Evolutionary conservation across 2,888 invertebrate species (phyloP).

Genomic region (Reticulitermes lucifugus): DNA sequence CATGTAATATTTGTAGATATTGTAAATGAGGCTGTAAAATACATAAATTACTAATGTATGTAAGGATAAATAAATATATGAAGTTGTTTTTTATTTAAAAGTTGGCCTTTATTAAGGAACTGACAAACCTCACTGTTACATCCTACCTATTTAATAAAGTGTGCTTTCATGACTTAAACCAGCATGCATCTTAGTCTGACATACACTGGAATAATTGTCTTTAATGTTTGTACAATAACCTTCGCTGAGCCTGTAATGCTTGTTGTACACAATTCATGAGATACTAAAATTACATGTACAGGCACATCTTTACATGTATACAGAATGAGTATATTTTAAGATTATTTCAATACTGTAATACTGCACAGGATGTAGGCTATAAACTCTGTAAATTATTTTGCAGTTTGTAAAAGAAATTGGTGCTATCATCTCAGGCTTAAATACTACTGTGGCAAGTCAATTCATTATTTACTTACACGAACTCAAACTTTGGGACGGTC

Average conservation of each 20-base stretch:
- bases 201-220: neutral
- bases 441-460: neutral
- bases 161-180: neutral
- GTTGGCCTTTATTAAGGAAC: neutral
- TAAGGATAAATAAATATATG: slow-evolving; percentile 21
- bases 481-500: slow-evolving; percentile 31
- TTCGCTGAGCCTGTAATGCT: neutral
- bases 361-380: neutral
- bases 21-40: slow-evolving; percentile 29
- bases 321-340: slow-evolving; percentile 3
- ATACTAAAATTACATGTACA: slow-evolving; percentile 25
- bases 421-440: neutral
- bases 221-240: neutral
- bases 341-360: neutral
- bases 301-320: slow-evolving; percentile 18
- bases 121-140: neutral
- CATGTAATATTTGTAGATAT: slow-evolving; percentile 25
- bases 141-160: neutral
- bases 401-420: neutral
- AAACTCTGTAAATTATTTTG: neutral
- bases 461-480: neutral
- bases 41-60: neutral
- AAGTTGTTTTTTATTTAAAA: slow-evolving; percentile 13
- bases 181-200: neutral
- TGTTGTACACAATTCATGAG: neutral